Conservation (phyloP, 2,113 vertebrate genomes). For the Odontesthes bonariensis region DNA sequence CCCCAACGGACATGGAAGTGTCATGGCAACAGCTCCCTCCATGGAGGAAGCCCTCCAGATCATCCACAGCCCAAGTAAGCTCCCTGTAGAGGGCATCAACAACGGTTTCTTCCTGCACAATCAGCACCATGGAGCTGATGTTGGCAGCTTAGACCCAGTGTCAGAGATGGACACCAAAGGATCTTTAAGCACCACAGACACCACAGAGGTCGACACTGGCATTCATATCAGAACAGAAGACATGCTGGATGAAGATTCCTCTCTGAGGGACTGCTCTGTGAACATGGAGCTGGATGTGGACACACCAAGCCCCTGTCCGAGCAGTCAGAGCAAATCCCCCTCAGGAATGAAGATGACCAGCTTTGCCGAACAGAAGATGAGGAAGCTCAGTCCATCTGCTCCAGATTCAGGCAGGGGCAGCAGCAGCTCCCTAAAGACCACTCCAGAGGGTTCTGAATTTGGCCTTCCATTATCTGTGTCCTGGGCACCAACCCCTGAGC, state of each 20-base stretch:
- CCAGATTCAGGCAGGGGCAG: constrained; percentile 84
- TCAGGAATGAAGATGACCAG: constrained; percentile 93
- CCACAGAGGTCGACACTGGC: constrained; percentile 93
- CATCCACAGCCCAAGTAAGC: constrained; percentile 89
- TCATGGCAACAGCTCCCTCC: constrained; percentile 82
- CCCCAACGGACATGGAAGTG: constrained; percentile 82
- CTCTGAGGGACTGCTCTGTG: constrained; percentile 93
- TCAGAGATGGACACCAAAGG: constrained; percentile 88
- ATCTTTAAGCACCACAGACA: constrained; percentile 88
- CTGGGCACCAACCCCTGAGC: constrained; percentile 92
- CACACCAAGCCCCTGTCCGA: constrained; percentile 90
- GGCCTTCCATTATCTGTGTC: constrained; percentile 90
- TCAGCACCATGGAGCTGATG: constrained; percentile 78
- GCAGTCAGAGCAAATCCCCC: constrained; percentile 90
- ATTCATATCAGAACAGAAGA: constrained; percentile 95
- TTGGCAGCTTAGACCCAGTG: constrained; percentile 78
- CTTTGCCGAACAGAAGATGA: constrained; percentile 96
- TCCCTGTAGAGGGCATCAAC: constrained; percentile 83
- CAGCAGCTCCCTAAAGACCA: constrained; percentile 91
- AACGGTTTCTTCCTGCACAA: constrained; percentile 95
- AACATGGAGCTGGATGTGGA: constrained; percentile 96
- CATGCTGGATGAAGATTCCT: constrained; percentile 96
- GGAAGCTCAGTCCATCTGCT: constrained; percentile 88
- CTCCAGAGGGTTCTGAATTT: constrained; percentile 93
- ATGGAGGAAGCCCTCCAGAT: constrained; percentile 95